A percentile compares a stretch with the other conserved stretches of the same genome.
These are phyloP conservation scores for Apantesis nais DNA, from an alignment of 2,888 invertebrate genomes.

Conservation along the genomic window DNA sequence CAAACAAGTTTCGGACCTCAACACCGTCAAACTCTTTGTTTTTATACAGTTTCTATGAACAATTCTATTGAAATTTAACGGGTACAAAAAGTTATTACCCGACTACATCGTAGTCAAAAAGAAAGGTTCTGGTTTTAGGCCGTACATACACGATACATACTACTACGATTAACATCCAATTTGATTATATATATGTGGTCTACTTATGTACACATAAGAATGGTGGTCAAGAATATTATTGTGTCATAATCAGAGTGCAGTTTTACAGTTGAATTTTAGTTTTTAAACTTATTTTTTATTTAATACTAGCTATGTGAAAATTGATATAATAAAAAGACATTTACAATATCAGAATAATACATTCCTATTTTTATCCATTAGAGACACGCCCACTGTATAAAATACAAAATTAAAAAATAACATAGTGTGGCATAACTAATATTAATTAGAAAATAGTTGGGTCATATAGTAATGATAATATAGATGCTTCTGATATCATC, in stretches of 20 bases:
- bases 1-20: not conserved
- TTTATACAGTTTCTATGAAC: not conserved
- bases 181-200: not conserved
- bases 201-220: not conserved
- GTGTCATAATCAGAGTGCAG: too few species aligned
- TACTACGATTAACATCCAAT: not conserved
- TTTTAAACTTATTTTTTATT: not conserved
- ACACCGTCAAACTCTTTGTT: not conserved
- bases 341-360: not conserved
- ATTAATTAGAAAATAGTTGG: too few species aligned
- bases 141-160: not conserved
- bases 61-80: not conserved
- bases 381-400: too few species aligned
- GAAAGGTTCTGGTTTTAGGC: not conserved
- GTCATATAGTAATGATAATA: not conserved
- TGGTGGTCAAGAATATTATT: not conserved
- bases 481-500: conserved; percentile 32
- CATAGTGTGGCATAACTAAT: too few species aligned
- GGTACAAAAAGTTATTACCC: not conserved
- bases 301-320: not conserved
- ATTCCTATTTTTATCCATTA: not conserved
- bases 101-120: not conserved
- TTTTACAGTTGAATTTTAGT: not conserved
- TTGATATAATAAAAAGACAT: not conserved
- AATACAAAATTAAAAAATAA: too few species aligned